Percentiles rank a stretch among this genome's conserved stretches.
phyloP scores from a whole-genome alignment of 2,113 vertebrate species.

The Numida meleagris region DNA sequence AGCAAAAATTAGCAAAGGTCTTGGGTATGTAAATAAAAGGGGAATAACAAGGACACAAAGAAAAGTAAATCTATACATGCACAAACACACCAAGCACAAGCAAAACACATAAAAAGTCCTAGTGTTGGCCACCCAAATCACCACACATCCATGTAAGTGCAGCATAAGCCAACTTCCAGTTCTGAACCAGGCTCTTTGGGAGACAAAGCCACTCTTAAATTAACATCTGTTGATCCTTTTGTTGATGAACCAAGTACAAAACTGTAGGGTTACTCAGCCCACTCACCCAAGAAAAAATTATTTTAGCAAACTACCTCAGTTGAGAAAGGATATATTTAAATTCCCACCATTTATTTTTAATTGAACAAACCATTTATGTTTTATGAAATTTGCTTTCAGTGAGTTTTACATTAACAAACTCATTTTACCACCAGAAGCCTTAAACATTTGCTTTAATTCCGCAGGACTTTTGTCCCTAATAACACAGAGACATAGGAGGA shows the following conservation, averaged over 20 bases:
- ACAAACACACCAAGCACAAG: neutral
- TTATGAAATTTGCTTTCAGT: neutral
- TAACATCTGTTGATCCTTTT: no score
- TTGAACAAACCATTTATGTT: neutral
- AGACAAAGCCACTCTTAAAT: neutral
- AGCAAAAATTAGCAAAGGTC: neutral
- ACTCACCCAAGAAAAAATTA: neutral
- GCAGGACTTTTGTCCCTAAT: neutral
- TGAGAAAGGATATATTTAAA: neutral
- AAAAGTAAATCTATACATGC: neutral
- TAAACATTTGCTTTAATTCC: neutral
- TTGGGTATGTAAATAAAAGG: neutral
- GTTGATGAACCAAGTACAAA: constrained; percentile 20
- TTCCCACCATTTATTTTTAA: neutral
- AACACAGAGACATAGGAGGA: neutral
- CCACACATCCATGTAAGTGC: neutral
- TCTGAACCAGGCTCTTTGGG: neutral
- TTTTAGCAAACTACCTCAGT: neutral
- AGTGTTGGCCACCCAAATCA: neutral
- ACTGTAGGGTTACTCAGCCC: neutral
- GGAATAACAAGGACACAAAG: neutral
- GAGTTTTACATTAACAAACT: neutral
- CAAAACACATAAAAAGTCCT: neutral
- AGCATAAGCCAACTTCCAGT: neutral
- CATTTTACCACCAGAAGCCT: neutral